Percentiles rank a stretch among this genome's conserved stretches.
phyloP scores from a whole-genome alignment of 2,888 invertebrate genomes.

The Deroplatys truncata region DNA sequence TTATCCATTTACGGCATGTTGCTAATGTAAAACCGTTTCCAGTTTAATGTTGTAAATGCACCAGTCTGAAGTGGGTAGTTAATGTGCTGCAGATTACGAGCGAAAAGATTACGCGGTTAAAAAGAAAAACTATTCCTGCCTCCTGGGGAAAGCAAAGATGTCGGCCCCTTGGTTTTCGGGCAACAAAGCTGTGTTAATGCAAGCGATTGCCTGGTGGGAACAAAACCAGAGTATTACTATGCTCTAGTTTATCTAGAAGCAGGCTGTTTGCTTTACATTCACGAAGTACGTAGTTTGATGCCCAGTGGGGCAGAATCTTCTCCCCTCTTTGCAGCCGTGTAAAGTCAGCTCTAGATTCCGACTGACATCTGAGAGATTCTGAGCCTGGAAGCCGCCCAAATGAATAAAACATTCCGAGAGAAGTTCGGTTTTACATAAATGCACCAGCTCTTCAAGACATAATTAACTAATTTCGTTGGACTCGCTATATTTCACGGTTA shows the following conservation, averaged over 20 bases:
- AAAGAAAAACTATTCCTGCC: background rate
- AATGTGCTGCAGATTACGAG: background rate
- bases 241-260: background rate
- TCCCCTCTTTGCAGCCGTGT: background rate
- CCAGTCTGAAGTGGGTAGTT: background rate
- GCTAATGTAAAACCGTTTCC: background rate
- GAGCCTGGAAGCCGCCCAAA: background rate
- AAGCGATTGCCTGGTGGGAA: background rate
- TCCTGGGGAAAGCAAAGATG: background rate
- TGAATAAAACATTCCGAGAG: background rate
- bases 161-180: background rate
- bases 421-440: background rate
- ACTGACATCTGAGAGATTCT: background rate
- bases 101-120: background rate
- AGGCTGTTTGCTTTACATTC: background rate
- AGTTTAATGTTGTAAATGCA: background rate
- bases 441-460: background rate
- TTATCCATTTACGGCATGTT: background rate
- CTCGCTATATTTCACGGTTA: background rate
- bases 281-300: background rate
- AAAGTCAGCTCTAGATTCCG: background rate
- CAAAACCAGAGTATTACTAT: background rate
- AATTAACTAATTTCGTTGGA: background rate
- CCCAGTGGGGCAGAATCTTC: background rate
- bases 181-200: background rate